These are phyloP conservation scores for Philopotamus ludificatus DNA, from an alignment of 1,140 invertebrate species.

Conservation along the genomic window DNA sequence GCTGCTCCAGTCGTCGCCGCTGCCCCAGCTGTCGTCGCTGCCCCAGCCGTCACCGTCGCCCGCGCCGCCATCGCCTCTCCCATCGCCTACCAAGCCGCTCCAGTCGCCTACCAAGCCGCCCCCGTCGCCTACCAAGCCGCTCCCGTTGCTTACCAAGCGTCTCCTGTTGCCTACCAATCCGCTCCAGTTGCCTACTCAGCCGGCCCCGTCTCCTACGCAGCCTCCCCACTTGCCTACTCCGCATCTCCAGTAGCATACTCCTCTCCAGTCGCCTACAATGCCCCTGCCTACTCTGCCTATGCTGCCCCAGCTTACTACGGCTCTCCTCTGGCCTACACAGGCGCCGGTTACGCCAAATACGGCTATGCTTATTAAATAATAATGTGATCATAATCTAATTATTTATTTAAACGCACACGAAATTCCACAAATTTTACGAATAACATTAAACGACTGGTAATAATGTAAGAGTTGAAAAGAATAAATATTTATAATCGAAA, in stretches of 20 bases:
- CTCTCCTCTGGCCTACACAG: slow-evolving; percentile 45
- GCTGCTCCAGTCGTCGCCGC: slow-evolving; percentile 47
- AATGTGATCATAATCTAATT: neutral
- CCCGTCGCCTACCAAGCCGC: slow-evolving; percentile 30
- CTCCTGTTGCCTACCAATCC: slow-evolving; percentile 38
- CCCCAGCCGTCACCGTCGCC: slow-evolving; percentile 28
- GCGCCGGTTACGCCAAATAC: slow-evolving; percentile 13
- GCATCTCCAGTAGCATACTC: slow-evolving; percentile 37
- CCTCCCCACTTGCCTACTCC: slow-evolving; percentile 43
- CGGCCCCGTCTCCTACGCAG: slow-evolving; percentile 28
- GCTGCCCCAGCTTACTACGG: slow-evolving; percentile 44
- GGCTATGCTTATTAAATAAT: slow-evolving; percentile 23
- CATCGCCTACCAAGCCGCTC: too few species aligned
- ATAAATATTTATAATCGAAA: slow-evolving; percentile 11
- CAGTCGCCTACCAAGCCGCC: slow-evolving; percentile 38
- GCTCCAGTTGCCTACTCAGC: slow-evolving; percentile 41
- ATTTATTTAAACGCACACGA: slow-evolving; percentile 8
- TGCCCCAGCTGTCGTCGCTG: too few species aligned
- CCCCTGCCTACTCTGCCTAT: slow-evolving; percentile 38
- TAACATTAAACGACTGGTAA: slow-evolving; percentile 6
- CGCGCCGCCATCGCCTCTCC: slow-evolving; percentile 43
- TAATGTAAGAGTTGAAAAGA: neutral
- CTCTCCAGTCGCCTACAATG: slow-evolving; percentile 42
- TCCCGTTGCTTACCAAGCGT: slow-evolving; percentile 39
- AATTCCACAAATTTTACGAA: too few species aligned